Base-by-base conservation (phyloP, 2,888 invertebrate species). In the Choristoneura rosaceana region DNA sequence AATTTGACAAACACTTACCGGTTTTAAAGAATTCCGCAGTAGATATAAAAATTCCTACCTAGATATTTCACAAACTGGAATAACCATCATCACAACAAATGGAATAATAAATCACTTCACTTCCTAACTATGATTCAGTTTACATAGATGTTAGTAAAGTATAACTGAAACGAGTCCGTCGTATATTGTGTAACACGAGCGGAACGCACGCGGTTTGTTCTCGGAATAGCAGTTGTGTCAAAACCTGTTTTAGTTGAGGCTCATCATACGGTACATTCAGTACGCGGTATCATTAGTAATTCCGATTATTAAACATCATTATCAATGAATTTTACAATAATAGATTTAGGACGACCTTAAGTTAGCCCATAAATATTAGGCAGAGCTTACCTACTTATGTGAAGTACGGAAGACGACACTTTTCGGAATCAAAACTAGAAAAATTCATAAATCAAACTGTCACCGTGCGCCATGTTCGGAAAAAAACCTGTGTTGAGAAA, bases 91-190 rank as follows among this genome's bases (percentile, higher is more conserved):
- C n/a, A n/a, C n/a, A n/a, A n/a, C n/a, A n/a, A n/a, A n/a, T n/a
- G n/a, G n/a, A n/a, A n/a, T n/a, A n/a, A 50, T 50, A n/a, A 25
- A 9, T 52, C 50, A 52, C 50, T 52, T 52, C 50, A 52, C 47
- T 47, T 47, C 7, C 5, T n/a, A 47, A 45, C 14, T 45, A 4
- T 15, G 7, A 52, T 8, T 47, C n/a, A 15, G 15, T 52, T 52
- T 52, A 7, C 8, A 4, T n/a, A n/a, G n/a, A n/a, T 52, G 50
- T 52, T 52, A 15, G 8, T 52, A 12, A 12, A 15, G n/a, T 50
- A 52, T 1, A 52, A 52, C 15, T 15, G 7, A 52, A n/a, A 52
- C 50, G 17, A 17, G 2, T 15, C 50, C 5, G 50, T 52, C 17
- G 50, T 3, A 17, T 15, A 52, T 52, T 47, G 47, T 15, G 50